These are phyloP conservation scores for Leptogaster cylindrica DNA, from an alignment of 2,888 invertebrate genomes.

Conservation along the genomic window DNA sequence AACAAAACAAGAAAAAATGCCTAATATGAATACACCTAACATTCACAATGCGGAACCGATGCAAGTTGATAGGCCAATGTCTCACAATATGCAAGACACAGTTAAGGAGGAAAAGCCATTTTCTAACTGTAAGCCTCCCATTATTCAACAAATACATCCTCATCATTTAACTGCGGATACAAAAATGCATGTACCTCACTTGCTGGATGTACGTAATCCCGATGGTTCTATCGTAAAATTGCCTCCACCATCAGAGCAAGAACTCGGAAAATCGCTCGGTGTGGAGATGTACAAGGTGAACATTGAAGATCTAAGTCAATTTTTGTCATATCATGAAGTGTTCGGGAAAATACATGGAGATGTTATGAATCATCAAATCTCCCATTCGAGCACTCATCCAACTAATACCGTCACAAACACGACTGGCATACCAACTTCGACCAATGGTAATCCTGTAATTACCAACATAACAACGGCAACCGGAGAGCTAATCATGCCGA, in stretches of 20 bases:
- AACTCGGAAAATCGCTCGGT: slow-evolving; percentile 63
- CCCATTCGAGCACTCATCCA: slow-evolving; percentile 60
- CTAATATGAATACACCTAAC: slow-evolving; percentile 51
- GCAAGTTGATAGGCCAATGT: slow-evolving; percentile 27
- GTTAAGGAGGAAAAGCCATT: slow-evolving; percentile 47
- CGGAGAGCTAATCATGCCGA: slow-evolving; percentile 59
- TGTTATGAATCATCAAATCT: slow-evolving; percentile 60
- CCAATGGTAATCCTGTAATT: slow-evolving; percentile 13
- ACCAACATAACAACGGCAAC: slow-evolving; percentile 51
- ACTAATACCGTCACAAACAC: slow-evolving; percentile 44
- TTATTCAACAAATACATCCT: slow-evolving; percentile 42
- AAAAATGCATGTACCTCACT: slow-evolving; percentile 47
- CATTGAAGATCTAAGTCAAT: slow-evolving; percentile 83
- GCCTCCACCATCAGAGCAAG: slow-evolving; percentile 63
- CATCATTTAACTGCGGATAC: slow-evolving; percentile 43
- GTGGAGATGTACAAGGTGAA: slow-evolving; percentile 78
- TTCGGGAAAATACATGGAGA: slow-evolving; percentile 71
- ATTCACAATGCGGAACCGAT: slow-evolving; percentile 52
- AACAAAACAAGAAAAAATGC: slow-evolving; percentile 28
- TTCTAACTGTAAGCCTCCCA: slow-evolving; percentile 42
- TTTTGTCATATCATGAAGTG: slow-evolving; percentile 85
- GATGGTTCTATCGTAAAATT: slow-evolving; percentile 79
- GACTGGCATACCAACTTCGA: slow-evolving; percentile 49
- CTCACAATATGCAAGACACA: slow-evolving; percentile 28
- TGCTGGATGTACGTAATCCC: slow-evolving; percentile 70